phyloP scores from a whole-genome alignment of 2,888 invertebrate species.

The Deilephila porcellus region DNA sequence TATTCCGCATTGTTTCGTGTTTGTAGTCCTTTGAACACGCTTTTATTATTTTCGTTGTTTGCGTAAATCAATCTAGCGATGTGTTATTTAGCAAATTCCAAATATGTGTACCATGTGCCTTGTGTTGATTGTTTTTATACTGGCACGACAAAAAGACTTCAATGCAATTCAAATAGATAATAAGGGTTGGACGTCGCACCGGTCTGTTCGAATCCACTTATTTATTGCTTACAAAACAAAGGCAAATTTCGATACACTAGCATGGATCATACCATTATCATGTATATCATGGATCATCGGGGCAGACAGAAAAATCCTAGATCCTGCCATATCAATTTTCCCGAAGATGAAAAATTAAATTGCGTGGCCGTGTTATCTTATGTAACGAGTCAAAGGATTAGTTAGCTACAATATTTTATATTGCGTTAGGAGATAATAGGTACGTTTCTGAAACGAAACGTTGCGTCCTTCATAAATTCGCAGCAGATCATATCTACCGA shows the following conservation, averaged over 20 bases:
- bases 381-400: constrained; percentile 38
- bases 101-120: neutral
- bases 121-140: too few species aligned
- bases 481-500: constrained; percentile 48
- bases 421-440: constrained; percentile 33
- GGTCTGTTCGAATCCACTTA: too few species aligned
- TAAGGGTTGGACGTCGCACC: too few species aligned
- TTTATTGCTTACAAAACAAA: too few species aligned
- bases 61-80: neutral
- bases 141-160: too few species aligned
- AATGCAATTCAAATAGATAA: too few species aligned
- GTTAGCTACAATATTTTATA: constrained; percentile 32
- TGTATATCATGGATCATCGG: too few species aligned
- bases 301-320: neutral
- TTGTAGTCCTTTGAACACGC: neutral
- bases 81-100: neutral
- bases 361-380: constrained; percentile 35
- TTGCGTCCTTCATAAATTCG: constrained; percentile 49
- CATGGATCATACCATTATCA: too few species aligned
- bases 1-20: neutral
- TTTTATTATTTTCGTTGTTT: constrained; percentile 6
- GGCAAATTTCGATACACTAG: too few species aligned
- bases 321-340: neutral
- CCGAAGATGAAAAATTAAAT: neutral
- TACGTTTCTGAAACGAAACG: constrained; percentile 44